phyloP scores from a whole-genome alignment of 2,888 invertebrate species.

The Smittia sp. region DNA sequence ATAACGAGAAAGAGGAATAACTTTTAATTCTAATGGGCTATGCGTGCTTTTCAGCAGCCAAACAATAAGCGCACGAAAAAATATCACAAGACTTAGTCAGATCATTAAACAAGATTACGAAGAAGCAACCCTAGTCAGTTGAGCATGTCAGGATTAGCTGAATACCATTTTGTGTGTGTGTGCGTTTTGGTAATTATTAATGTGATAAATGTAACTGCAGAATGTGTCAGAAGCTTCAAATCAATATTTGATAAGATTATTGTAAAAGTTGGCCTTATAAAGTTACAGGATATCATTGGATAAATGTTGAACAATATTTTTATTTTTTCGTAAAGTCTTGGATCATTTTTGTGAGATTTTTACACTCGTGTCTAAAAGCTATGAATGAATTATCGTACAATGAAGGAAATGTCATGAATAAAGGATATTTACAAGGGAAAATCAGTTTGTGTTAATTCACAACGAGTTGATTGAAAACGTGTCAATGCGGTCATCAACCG shows the following conservation, averaged over 20 bases:
- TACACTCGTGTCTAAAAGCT: too few species aligned
- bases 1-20: background rate
- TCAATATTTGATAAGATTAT: background rate
- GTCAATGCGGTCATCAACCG: too few species aligned
- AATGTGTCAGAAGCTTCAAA: conserved; percentile 7
- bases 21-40: background rate
- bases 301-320: too few species aligned
- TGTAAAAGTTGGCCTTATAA: background rate
- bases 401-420: too few species aligned
- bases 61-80: background rate
- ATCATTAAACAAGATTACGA: background rate
- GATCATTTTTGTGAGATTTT: too few species aligned
- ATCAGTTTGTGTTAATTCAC: too few species aligned
- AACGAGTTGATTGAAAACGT: too few species aligned
- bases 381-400: too few species aligned
- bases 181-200: background rate
- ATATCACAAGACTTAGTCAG: background rate
- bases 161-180: background rate
- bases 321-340: too few species aligned
- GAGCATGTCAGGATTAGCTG: background rate
- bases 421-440: too few species aligned
- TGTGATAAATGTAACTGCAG: conserved; percentile 12
- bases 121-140: background rate
- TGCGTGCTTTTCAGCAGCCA: background rate
- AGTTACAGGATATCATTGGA: too few species aligned